Evolutionary conservation across 2,113 vertebrate genomes (phyloP), one percentile per base, ranked within the genome.

Genomic region (rabbit (Oryctolagus cuniculus)): DNA sequence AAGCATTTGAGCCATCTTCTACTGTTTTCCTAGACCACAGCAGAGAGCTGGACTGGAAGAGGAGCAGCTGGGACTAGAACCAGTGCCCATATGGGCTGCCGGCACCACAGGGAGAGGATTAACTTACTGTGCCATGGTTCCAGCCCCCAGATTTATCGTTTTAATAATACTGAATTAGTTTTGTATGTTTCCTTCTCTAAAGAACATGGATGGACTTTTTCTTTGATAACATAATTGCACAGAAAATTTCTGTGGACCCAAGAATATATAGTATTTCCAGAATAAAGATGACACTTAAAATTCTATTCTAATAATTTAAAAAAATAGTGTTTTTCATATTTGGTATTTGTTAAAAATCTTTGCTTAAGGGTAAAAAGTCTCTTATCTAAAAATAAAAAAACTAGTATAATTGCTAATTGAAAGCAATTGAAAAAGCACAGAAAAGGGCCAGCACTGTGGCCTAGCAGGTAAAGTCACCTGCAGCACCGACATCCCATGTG

Each of bases 201-300:
- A 25, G 27, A 81, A 89, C 21, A 73, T 61, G 10, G 11, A 79
- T 58, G 10, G 79, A 9, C 0, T 1, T 15, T 77, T 4, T 1
- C 9, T 87, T 78, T 79, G 36, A 27, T 87, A 89, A 66, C 34
- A 85, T 3, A 87, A 92, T 0, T 72, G 34, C 63, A 77, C 7
- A 77, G 22, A 64, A 94, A 95, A 83, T 91, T 5, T 10, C 11
- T 87, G 6, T 27, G 8, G 51, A 69, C 8, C 19, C 8, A 16
- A 64, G 83, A 90, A 55, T 44, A 36, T 12, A 75, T 70, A n/a
- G 87, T n/a, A 51, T 90, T 80, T 58, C 31, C 72, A 94, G 63
- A 86, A 88, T 91, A 67, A 74, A 93, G 13, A 63, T 74, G 74
- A 3, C 0, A 49, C 74, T 44, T 83, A 58, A 72, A 86, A 81